Conservation (phyloP, 1,140 invertebrate species). For the Cydia amplana region DNA sequence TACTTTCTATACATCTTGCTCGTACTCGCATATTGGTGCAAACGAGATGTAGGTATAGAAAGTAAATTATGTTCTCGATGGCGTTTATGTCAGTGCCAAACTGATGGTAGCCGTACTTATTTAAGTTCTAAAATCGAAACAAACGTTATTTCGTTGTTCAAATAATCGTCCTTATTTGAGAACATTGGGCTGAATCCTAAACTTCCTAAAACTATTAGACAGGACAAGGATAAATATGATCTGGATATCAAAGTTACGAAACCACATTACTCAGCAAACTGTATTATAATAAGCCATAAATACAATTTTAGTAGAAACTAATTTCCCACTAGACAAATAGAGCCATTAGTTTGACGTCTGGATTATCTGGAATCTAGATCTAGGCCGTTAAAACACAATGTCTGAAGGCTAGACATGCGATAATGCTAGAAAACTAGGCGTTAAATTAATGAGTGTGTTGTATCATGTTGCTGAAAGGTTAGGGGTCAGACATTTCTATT, state of each 20-base stretch:
- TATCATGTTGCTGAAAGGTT: background rate
- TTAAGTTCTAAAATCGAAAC: too few species aligned
- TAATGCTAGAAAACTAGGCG: background rate
- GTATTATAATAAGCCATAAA: background rate
- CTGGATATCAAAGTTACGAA: background rate
- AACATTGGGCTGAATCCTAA: too few species aligned
- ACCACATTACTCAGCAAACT: constrained; percentile 4
- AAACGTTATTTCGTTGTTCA: too few species aligned
- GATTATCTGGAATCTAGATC: constrained; percentile 18
- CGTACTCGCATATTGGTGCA: too few species aligned
- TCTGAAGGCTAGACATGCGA: constrained; percentile 12
- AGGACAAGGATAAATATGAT: background rate
- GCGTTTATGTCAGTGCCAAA: too few species aligned
- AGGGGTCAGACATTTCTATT: background rate
- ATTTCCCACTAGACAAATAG: constrained; percentile 17
- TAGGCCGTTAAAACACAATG: constrained; percentile 11
- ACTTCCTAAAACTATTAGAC: background rate
- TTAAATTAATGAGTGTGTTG: background rate
- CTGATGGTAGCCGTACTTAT: too few species aligned
- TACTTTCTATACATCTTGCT: too few species aligned
- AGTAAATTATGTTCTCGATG: too few species aligned
- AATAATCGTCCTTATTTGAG: too few species aligned
- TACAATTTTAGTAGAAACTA: constrained; percentile 8
- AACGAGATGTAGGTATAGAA: too few species aligned
- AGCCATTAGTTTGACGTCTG: constrained; percentile 13